Evolutionary conservation across 2,888 invertebrate genomes (phyloP).

Genomic region (Ectemnius cavifrons): DNA sequence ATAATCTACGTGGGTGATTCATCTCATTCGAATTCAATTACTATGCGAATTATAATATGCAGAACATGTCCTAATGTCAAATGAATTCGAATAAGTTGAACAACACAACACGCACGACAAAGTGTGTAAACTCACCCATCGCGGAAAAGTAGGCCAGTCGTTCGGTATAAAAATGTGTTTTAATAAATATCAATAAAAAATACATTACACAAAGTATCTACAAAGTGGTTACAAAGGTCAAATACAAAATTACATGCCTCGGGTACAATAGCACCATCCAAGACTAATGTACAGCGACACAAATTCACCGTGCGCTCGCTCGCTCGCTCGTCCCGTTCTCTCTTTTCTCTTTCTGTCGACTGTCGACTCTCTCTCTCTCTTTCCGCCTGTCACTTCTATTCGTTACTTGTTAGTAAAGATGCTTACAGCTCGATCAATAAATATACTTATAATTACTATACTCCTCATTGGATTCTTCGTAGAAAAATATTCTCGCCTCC

Average conservation of each 20-base stretch:
- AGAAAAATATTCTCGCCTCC: slow-evolving; percentile 68
- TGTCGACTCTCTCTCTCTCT: slow-evolving; percentile 2
- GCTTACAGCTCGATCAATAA: slow-evolving; percentile 58
- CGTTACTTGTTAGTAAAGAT: slow-evolving; percentile 53
- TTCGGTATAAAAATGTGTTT: slow-evolving; percentile 71
- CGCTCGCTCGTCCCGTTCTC: too few relatives aligned
- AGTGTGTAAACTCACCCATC: too few relatives aligned
- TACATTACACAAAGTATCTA: slow-evolving; percentile 75
- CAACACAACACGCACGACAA: too few relatives aligned
- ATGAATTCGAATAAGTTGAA: too few relatives aligned
- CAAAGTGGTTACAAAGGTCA: slow-evolving; percentile 72
- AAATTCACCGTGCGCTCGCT: slow-evolving; percentile 39
- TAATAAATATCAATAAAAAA: slow-evolving; percentile 76
- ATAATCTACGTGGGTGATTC: too few relatives aligned
- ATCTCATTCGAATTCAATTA: too few relatives aligned
- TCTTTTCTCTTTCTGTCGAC: too few relatives aligned
- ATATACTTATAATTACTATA: slow-evolving; percentile 69
- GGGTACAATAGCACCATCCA: slow-evolving; percentile 59
- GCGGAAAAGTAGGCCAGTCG: too few relatives aligned
- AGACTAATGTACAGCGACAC: slow-evolving; percentile 65
- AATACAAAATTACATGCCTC: slow-evolving; percentile 73
- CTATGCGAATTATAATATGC: too few relatives aligned
- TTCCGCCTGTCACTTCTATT: slow-evolving; percentile 51
- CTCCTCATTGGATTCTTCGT: slow-evolving; percentile 67
- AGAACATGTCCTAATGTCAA: too few relatives aligned